phyloP scores from a whole-genome alignment of 2,113 vertebrate species.

The Peromyscus polionotus region DNA sequence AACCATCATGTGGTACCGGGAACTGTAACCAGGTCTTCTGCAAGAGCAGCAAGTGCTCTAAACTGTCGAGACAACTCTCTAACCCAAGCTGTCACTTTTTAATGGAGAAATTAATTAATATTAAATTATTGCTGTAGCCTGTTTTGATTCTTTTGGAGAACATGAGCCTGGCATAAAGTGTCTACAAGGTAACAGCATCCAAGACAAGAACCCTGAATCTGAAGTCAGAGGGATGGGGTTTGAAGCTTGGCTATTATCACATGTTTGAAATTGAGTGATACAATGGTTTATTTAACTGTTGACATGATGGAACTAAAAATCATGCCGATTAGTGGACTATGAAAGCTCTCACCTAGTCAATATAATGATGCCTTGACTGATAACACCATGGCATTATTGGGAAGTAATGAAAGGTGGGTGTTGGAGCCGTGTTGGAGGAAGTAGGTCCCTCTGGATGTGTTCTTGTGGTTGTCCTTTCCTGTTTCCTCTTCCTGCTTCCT shows the following conservation, averaged over 20 bases:
- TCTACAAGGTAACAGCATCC: background rate
- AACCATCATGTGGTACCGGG: background rate
- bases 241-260: background rate
- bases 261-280: background rate
- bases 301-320: background rate
- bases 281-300: background rate
- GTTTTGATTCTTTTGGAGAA: background rate
- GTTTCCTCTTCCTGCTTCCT: background rate
- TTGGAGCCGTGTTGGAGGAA: background rate
- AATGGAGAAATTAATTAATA: background rate
- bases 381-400: no score
- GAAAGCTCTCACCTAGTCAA: background rate
- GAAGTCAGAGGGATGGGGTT: background rate
- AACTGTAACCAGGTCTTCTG: background rate
- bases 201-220: background rate
- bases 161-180: background rate
- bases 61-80: background rate
- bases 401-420: no score
- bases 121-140: background rate
- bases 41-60: background rate
- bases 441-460: background rate
- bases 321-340: background rate
- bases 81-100: background rate
- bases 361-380: background rate
- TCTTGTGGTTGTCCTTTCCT: background rate